Percentiles rank a stretch among this genome's conserved stretches.
phyloP scores from a whole-genome alignment of 2,113 vertebrate genomes.

The Scatophagus argus region DNA sequence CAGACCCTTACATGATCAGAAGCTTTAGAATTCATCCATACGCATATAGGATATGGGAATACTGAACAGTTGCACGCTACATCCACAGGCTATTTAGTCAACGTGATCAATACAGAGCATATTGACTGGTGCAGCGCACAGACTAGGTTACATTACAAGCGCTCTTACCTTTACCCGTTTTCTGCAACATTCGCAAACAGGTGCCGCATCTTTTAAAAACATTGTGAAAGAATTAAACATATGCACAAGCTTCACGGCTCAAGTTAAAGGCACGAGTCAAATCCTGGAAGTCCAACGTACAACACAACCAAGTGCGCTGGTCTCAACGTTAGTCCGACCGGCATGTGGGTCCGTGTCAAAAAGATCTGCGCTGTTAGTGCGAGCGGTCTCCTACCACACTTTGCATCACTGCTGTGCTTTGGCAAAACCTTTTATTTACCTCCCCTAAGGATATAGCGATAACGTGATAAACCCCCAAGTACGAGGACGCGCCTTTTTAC shows the following conservation, averaged over 20 bases:
- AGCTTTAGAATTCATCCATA: not conserved
- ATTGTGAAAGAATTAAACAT: constrained; percentile 62
- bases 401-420: constrained; percentile 73
- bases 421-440: constrained; percentile 76
- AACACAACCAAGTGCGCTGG: constrained; percentile 30
- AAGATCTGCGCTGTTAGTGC: constrained; percentile 27
- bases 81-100: constrained; percentile 1
- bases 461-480: constrained; percentile 57
- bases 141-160: not conserved
- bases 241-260: constrained; percentile 18
- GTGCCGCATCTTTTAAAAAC: constrained; percentile 78
- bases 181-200: constrained; percentile 83
- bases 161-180: constrained; percentile 82
- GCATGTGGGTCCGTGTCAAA: constrained; percentile 36
- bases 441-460: constrained; percentile 67
- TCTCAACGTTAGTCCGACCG: constrained; percentile 22
- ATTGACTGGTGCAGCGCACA: not conserved
- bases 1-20: not conserved
- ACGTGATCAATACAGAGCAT: not conserved
- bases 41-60: not conserved
- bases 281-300: constrained; percentile 34
- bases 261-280: constrained; percentile 32
- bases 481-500: constrained; percentile 68
- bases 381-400: constrained; percentile 51
- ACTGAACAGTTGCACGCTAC: not conserved